These are phyloP conservation scores for Punctoribates punctum DNA, from an alignment of 2,888 invertebrate species.

Conservation along the genomic window DNA sequence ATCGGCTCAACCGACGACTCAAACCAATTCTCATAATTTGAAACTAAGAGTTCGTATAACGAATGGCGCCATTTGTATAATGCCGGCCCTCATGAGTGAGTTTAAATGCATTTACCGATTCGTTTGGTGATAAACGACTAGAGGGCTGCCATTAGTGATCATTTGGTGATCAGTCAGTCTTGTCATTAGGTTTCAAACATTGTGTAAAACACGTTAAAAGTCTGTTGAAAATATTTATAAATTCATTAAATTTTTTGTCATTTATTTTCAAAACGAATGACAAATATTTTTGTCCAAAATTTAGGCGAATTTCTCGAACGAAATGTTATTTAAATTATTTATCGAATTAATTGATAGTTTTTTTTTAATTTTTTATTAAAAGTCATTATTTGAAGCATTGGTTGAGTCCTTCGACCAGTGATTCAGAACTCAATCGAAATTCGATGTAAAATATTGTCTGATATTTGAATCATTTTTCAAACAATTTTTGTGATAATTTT, in stretches of 20 bases:
- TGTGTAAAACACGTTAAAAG: constrained; percentile 7
- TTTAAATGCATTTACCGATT: constrained; percentile 42
- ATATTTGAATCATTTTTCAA: too few relatives aligned
- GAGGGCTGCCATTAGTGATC: not conserved
- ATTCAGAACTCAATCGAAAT: not conserved
- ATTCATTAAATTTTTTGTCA: constrained; percentile 8
- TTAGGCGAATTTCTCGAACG: not conserved
- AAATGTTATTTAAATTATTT: constrained; percentile 3
- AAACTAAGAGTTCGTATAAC: constrained; percentile 37
- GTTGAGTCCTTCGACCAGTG: not conserved
- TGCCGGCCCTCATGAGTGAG: constrained; percentile 42
- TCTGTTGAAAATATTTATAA: constrained; percentile 9
- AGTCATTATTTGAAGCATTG: not conserved
- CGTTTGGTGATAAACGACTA: constrained; percentile 23
- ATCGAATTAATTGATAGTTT: not conserved
- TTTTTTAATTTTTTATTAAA: not conserved
- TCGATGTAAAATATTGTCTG: too few relatives aligned
- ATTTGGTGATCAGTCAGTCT: constrained; percentile 8
- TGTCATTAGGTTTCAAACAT: constrained; percentile 3
- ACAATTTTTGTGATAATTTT: too few relatives aligned
- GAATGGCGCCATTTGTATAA: constrained; percentile 42
- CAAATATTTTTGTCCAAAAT: not conserved
- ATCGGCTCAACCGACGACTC: not conserved
- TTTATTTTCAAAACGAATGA: not conserved
- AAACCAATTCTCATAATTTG: not conserved